phyloP scores from a whole-genome alignment of 2,797 vertebrate species.

The Tapirus indicus region DNA sequence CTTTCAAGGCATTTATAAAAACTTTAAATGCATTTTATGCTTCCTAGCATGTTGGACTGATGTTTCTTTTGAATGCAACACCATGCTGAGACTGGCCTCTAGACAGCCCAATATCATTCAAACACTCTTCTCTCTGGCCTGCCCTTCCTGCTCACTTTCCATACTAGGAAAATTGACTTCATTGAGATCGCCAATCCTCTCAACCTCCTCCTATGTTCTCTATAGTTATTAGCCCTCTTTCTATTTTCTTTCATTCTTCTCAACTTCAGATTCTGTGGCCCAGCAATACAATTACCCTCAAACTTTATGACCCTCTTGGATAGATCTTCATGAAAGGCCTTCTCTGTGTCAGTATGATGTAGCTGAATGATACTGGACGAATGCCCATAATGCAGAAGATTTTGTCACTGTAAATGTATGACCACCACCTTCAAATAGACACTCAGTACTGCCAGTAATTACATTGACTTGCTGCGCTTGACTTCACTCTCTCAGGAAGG shows the following conservation, averaged over 20 bases:
- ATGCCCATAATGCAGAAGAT: background rate
- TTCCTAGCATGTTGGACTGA: background rate
- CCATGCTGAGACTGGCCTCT: background rate
- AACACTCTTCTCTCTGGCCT: background rate
- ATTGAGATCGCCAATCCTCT: background rate
- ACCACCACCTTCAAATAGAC: background rate
- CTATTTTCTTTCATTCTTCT: background rate
- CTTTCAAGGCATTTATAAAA: background rate
- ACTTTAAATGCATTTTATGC: background rate
- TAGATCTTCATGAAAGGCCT: background rate
- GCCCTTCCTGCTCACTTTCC: background rate
- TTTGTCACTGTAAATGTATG: background rate
- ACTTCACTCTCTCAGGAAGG: background rate
- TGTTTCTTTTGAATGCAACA: background rate
- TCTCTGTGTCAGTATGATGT: background rate
- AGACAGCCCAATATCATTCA: background rate
- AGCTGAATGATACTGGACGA: background rate
- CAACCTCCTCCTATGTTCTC: background rate
- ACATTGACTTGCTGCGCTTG: background rate
- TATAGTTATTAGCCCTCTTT: background rate
- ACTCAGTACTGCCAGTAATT: background rate
- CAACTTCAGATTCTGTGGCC: background rate
- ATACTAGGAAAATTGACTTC: background rate
- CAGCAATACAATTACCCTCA: background rate
- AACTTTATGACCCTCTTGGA: background rate